phyloP scores from a whole-genome alignment of 2,113 vertebrate genomes.

The Carassius auratus region DNA sequence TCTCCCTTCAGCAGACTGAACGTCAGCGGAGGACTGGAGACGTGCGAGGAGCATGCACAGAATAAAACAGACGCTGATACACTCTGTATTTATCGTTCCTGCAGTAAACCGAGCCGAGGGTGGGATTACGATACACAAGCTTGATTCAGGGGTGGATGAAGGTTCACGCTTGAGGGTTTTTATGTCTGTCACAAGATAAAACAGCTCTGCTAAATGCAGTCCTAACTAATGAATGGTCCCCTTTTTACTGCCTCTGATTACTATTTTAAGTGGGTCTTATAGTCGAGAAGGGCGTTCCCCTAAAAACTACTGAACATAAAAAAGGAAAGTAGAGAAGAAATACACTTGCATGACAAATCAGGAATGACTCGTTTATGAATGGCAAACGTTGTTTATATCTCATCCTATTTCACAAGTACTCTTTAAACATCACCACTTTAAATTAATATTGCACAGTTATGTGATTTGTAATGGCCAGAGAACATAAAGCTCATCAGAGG shows the following conservation, averaged over 20 bases:
- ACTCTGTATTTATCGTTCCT: constrained; percentile 58
- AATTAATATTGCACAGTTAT: background rate
- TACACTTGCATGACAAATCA: background rate
- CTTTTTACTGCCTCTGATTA: no score
- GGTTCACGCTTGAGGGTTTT: no score
- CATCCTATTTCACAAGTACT: background rate
- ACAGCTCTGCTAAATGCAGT: no score
- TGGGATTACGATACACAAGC: constrained; percentile 56
- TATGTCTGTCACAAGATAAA: no score
- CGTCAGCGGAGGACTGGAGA: background rate
- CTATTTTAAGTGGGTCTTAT: background rate
- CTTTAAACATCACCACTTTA: background rate
- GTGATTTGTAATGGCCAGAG: background rate
- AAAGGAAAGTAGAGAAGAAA: background rate
- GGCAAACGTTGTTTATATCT: background rate
- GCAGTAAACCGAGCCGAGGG: constrained; percentile 49
- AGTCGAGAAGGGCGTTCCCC: background rate
- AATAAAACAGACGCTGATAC: constrained; percentile 58
- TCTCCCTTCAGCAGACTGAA: background rate
- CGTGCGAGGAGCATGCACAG: background rate
- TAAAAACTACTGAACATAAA: background rate
- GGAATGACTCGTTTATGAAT: no score
- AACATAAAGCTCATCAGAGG: background rate
- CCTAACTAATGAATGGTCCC: no score
- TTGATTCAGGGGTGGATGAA: constrained; percentile 24